Base-by-base conservation (phyloP, 2,113 vertebrate species). In the Steatornis caripensis region DNA sequence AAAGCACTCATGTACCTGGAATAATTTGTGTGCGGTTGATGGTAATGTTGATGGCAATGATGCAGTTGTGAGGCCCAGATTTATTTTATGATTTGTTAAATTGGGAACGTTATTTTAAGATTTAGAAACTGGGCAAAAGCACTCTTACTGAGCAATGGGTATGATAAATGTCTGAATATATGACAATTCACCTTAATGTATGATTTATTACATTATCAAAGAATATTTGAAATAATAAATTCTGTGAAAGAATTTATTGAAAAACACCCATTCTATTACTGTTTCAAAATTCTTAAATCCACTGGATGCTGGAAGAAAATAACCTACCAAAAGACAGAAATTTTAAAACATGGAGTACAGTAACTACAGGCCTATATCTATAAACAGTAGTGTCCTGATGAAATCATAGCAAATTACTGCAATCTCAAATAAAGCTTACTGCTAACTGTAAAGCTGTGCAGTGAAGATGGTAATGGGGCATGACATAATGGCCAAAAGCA, bases 141-240 rank as follows among this genome's bases (percentile, higher is more conserved):
- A 78, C 8, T 45, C 2, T 70, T 95, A 54, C 32, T 76, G 37
- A 97, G 22, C 39, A 90, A 91, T 39, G 9, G 48, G 10, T 51
- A 88, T 92, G 78, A 92, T 58, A 91, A 97, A 94, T 91, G 77
- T 3, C 6, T 58, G 74, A 90, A 84, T 69, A n/a, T 22, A 79
- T 19, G 48, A 83, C 13, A 94, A 65, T 48, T 80, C 34, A 87
- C 5, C 34, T 89, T 72, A 77, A 54, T 17, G 5, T 74, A 54
- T 90, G 39, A 86, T 97, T 87, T 88, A 66, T 95, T 84, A 89
- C 26, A 66, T 96, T 96, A 76, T 60, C 29, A 36, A 75, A 93
- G n/a, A 93, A 72, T 21, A 95, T 65, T 58, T 81, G 65, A 61
- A 96, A 81, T 39, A 79, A 57, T 39, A 89, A 21, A 22, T 76